These are phyloP conservation scores for Ichneumon xanthorius DNA, from an alignment of 2,888 invertebrate species.

Conservation along the genomic window DNA sequence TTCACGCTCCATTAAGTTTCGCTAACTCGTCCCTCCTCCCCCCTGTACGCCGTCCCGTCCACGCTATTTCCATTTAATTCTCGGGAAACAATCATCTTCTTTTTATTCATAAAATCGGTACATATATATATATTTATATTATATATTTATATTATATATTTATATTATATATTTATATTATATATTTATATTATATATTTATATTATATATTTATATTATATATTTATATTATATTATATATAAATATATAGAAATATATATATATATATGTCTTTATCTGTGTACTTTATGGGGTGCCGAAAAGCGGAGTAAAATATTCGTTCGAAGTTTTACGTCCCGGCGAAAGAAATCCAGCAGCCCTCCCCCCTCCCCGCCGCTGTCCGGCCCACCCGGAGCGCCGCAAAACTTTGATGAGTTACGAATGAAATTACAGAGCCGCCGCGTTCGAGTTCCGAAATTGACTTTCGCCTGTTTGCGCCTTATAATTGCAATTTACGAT, in stretches of 20 bases:
- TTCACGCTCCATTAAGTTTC: slow-evolving; percentile 46
- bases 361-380: not conserved
- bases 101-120: not conserved
- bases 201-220: too few species aligned
- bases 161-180: not conserved
- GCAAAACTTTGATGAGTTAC: slow-evolving; percentile 60
- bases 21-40: slow-evolving; percentile 21
- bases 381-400: slow-evolving; percentile 3
- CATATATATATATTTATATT: not conserved
- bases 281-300: not conserved
- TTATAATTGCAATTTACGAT: slow-evolving; percentile 19
- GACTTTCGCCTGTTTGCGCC: not conserved
- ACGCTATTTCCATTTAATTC: slow-evolving; percentile 35
- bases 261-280: not conserved
- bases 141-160: not conserved
- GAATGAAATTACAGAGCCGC: slow-evolving; percentile 51
- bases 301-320: slow-evolving; percentile 21
- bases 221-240: too few species aligned
- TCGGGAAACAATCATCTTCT: slow-evolving; percentile 36
- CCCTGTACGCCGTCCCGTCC: not conserved
- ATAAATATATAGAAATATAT: not conserved
- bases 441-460: slow-evolving; percentile 5
- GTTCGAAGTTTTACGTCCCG: slow-evolving; percentile 22
- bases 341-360: slow-evolving; percentile 23
- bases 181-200: too few species aligned